Evolutionary conservation across 1,140 invertebrate genomes (phyloP).

Genomic region (Dreissena rostriformis): DNA sequence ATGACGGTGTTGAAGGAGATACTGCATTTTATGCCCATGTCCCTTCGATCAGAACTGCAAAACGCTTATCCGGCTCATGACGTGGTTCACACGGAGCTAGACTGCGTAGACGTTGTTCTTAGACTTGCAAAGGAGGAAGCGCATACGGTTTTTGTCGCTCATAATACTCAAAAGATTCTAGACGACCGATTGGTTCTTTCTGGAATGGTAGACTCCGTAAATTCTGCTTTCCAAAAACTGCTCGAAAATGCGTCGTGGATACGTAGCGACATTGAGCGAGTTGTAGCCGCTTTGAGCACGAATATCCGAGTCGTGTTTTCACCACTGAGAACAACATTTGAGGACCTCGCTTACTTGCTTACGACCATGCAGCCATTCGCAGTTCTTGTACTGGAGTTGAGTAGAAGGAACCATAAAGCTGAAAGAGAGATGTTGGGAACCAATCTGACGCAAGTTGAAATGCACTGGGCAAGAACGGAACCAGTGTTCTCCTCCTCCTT

Average conservation of each 20-base stretch:
- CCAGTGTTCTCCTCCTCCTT: background rate
- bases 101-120: slow-evolving; percentile 23
- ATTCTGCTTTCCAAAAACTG: background rate
- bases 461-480: slow-evolving; percentile 16
- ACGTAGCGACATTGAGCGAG: background rate
- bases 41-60: too few species aligned
- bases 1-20: too few species aligned
- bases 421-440: slow-evolving; percentile 9
- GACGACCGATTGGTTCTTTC: background rate
- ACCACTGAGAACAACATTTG: slow-evolving; percentile 4
- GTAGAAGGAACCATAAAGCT: background rate
- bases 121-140: slow-evolving; percentile 31
- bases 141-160: slow-evolving; percentile 33
- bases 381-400: slow-evolving; percentile 5
- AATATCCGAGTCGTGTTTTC: slow-evolving; percentile 24
- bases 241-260: slow-evolving; percentile 6
- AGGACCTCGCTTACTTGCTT: background rate
- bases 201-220: slow-evolving; percentile 4
- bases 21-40: too few species aligned
- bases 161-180: slow-evolving; percentile 9
- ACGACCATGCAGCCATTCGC: background rate
- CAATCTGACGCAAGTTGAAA: background rate
- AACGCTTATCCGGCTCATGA: too few species aligned
- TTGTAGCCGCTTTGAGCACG: background rate
- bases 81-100: background rate